A percentile compares a stretch with the other conserved stretches of the same genome.
Conservation (phyloP, 2,113 vertebrate species). For the Heterochromis multidens region DNA sequence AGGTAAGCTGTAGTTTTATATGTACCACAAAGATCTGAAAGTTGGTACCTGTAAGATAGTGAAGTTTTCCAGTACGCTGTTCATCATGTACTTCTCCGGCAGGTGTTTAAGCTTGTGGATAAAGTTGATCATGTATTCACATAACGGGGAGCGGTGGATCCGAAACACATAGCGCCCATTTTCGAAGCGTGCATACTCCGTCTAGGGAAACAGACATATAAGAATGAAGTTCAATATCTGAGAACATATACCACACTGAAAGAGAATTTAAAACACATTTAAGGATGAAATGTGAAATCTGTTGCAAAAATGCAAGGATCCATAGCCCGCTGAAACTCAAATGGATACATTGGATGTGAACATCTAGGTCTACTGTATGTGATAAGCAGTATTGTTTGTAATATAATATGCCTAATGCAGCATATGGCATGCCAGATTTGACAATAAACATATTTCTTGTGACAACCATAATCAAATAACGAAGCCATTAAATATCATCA, state of each 20-base stretch:
- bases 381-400: slow-evolving; percentile 56
- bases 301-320: not conserved
- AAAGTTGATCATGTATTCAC: slow-evolving; percentile 97
- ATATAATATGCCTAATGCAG: slow-evolving; percentile 62
- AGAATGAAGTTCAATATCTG: not conserved
- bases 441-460: slow-evolving; percentile 69
- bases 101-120: slow-evolving; percentile 96
- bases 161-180: slow-evolving; percentile 88
- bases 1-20: not conserved
- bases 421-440: slow-evolving; percentile 47
- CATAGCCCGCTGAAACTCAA: slow-evolving; percentile 25
- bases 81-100: slow-evolving; percentile 98
- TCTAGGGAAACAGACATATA: slow-evolving; percentile 70
- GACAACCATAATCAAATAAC: slow-evolving; percentile 68
- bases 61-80: slow-evolving; percentile 96
- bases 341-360: slow-evolving; percentile 23
- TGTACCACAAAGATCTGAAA: not conserved
- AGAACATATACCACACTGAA: not conserved
- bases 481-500: slow-evolving; percentile 59
- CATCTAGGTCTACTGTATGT: slow-evolving; percentile 3
- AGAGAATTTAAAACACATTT: slow-evolving; percentile 19
- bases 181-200: slow-evolving; percentile 90
- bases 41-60: slow-evolving; percentile 88
- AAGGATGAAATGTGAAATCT: slow-evolving; percentile 1
- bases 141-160: slow-evolving; percentile 92